Base-by-base conservation (phyloP, 37 sponge, comb jelly and placozoan genomes). In the Oopsacas minuta region DNA sequence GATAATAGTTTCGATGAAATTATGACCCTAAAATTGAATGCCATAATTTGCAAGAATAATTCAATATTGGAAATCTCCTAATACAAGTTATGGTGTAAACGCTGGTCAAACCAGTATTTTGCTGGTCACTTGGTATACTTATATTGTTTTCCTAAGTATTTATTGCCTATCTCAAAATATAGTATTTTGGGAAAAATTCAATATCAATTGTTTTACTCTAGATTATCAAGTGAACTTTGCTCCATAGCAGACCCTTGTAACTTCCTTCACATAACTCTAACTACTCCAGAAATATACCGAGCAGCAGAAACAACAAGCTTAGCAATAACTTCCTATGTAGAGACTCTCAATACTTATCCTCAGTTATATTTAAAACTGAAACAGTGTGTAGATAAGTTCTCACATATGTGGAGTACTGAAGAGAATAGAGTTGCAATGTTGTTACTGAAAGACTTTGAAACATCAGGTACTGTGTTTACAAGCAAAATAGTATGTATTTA, bases 391-490 rank as follows among this genome's bases (percentile, higher is more conserved):
- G n/a, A 39, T 5, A 51, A 49, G 23, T 89, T 89, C 37, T 49
- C 34, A 1, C 38, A 37, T 12, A 25, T 53, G 37, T 37, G 81
- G 0, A 91, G 89, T 36, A 34, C 49, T 36, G 87, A 82, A 34
- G 87, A 88, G 0, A 34, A 86, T 53, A 81, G 90, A n/a, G 85
- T 88, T 12, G 89, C 91, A 12, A 81, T 82, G 28, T 23, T 49
- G n/a, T 82, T 94, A 30, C 83, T 94, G 87, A 88, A 92, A 37
- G 95, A 94, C 53, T 94, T 94, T 38, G 87, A 92, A 35, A 85
- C 88, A 25, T 61, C 75, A 25, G 75, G 75, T 61, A 61, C 5
- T 12, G 22, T 61, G 49, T n/a, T n/a, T n/a, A n/a, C n/a, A n/a
- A n/a, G n/a, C n/a, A n/a, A n/a, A n/a, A n/a, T n/a, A n/a, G n/a